Base-by-base conservation (phyloP, 2,113 vertebrate genomes). In the Poecilia latipinna region DNA sequence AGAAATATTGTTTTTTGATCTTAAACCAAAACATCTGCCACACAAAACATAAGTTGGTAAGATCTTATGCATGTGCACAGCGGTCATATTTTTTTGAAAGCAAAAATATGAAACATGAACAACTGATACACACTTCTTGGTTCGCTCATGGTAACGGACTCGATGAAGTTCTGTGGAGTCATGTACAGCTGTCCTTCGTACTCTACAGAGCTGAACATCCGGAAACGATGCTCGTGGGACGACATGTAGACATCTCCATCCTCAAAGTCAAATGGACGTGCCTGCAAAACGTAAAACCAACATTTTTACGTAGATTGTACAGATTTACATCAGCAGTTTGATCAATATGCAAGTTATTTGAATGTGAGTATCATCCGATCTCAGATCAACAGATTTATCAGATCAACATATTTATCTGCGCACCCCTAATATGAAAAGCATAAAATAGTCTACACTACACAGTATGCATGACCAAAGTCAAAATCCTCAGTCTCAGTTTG, bases 161-260 rank as follows among this genome's bases (percentile, higher is more conserved):
- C 95, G 76, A 99, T 97, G 91, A 99, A 99, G 93, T 99, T 98
- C 54, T 95, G 95, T 0, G 98, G 97, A 51, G 98, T 98, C 98
- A 99, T 99, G 90, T 97, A 99, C 0, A 99, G 93, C 89, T 99
- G 98, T 3, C 98, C 98, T 82, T 99, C 97, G 82, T 96, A 97
- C 89, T 99, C 97, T 80, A 99, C 92, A 19, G 97, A 98, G 80
- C 96, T 97, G 94, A 99, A 99, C 77, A 92, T 91, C 62, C 96
- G 96, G 90, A 99, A 99, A 2, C 97, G 94, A 33, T 96, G 94
- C 80, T 99, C 98, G 11, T 98, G 96, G 31, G 97, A 97, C 1
- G 97, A 98, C 81, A 98, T 97, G 87, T 95, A 95, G 62, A 98
- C 95, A 10, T 97, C 96, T 19, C 96, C 91, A 17, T 98, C 96